Base-by-base conservation (phyloP, 53 echinoderm and acorn worm species). In the Paelopatides confundens region DNA sequence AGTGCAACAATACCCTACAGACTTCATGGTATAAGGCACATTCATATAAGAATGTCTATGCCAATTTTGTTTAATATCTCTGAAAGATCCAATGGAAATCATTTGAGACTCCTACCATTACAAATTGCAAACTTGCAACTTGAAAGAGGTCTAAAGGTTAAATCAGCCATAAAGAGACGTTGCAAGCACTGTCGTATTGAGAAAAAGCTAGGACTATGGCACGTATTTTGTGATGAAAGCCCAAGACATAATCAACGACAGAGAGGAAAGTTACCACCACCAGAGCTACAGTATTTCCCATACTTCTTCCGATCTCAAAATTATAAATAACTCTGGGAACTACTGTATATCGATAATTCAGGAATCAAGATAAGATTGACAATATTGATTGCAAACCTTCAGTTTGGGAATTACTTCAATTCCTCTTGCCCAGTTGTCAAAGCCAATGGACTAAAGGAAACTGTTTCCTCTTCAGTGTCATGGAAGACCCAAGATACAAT, bases 211-310 rank as follows among this genome's bases (percentile, higher is more conserved):
- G 89, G 89, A 35, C 82, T 88, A 24, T 69, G 82, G 82, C 93
- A 92, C 66, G 90, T 97, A 3, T 70, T 95, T 8, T 97, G 98
- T 63, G 88, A 95, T 52, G 93, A 88, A 7, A 85, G 90, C 69
- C 95, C 98, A 28, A 82, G 98, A 53, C 98, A 97, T 66, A 97
- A 95, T 68, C 98, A 97, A 77, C 85, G 90, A 31, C 87, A 91
- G 39, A 70, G 74, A 13, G 84, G 84, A 1, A 63, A 40, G 31
- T 32, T 83, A 0, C 84, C 84, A 63, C 84, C 84, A 65, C 63
- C 27, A 27, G 84, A 83, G 39, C 65, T 83, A 7, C 62, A 83
- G 38, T 83, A 21, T 33, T 83, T 83, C 39, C 84, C 84, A 0
- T 83, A 83, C 84, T 83, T 39, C 17, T 83, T 83, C 40, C 26